Evolutionary conservation across 2,113 vertebrate species (phyloP).

Genomic region (Perca fluviatilis): DNA sequence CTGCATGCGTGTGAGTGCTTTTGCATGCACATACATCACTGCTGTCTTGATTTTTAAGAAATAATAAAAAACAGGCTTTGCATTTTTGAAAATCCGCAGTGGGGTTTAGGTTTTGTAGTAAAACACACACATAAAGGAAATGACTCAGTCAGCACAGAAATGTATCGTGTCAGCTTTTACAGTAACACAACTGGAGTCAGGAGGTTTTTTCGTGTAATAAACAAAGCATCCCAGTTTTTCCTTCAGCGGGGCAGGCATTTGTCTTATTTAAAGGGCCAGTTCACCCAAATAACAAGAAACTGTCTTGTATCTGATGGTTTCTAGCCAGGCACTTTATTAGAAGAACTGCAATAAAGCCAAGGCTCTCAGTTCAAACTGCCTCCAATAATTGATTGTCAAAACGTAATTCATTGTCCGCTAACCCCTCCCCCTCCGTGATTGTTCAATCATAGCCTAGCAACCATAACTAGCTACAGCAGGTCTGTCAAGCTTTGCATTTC

Average conservation of each 20-base stretch:
- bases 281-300: background rate
- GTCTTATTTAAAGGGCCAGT: background rate
- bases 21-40: background rate
- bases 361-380: too few relatives aligned
- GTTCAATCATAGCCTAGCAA: too few relatives aligned
- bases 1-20: background rate
- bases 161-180: constrained; percentile 9
- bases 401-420: too few relatives aligned
- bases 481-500: too few relatives aligned
- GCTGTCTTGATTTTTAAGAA: constrained; percentile 1
- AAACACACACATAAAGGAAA: constrained; percentile 23
- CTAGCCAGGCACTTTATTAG: background rate
- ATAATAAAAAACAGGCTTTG: constrained; percentile 9
- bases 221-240: background rate
- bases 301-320: background rate
- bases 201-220: background rate
- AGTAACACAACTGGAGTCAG: background rate
- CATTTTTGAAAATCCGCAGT: constrained; percentile 7
- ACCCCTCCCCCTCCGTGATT: too few relatives aligned
- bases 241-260: background rate
- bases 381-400: too few relatives aligned
- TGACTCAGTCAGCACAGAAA: constrained; percentile 17
- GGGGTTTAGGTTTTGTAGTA: constrained; percentile 17
- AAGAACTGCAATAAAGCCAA: background rate
- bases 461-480: too few relatives aligned